These are phyloP conservation scores for Eulemur macaco DNA, from an alignment of 2,113 vertebrate genomes.

Conservation along the genomic window DNA sequence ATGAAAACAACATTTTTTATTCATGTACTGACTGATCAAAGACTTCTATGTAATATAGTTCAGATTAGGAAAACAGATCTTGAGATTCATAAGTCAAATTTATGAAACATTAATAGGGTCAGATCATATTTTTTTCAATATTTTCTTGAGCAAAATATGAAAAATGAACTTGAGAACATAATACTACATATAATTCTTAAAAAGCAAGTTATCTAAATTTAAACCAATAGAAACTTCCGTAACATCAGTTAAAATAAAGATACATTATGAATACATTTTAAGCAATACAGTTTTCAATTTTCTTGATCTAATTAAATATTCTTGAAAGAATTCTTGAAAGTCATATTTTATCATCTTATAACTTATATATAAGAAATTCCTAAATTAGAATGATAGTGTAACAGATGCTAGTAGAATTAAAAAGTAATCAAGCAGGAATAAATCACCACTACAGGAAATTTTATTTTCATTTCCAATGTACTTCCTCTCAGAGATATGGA, in stretches of 20 bases:
- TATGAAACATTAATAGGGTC: constrained; percentile 73
- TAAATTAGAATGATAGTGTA: neutral
- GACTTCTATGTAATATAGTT: constrained; percentile 71
- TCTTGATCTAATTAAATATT: neutral
- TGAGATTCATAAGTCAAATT: constrained; percentile 65
- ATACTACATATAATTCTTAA: neutral
- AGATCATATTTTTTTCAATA: constrained; percentile 67
- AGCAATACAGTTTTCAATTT: neutral
- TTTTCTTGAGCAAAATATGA: constrained; percentile 1
- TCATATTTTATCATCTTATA: neutral
- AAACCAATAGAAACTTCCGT: neutral
- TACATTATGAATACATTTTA: neutral
- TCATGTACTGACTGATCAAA: constrained; percentile 82
- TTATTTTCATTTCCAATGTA: constrained; percentile 34
- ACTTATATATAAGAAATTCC: neutral
- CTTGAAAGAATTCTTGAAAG: neutral
- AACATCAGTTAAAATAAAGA: neutral
- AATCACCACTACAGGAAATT: constrained; percentile 11
- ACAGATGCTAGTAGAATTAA: neutral
- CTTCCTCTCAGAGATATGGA: constrained; percentile 33
- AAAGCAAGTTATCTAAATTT: neutral
- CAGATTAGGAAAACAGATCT: constrained; percentile 65
- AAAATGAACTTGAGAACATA: neutral
- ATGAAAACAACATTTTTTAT: constrained; percentile 80
- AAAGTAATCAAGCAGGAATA: neutral